These are phyloP conservation scores for Actinernus sp. DNA, from an alignment of 92 coral and sea anemone genomes.

Conservation along the genomic window DNA sequence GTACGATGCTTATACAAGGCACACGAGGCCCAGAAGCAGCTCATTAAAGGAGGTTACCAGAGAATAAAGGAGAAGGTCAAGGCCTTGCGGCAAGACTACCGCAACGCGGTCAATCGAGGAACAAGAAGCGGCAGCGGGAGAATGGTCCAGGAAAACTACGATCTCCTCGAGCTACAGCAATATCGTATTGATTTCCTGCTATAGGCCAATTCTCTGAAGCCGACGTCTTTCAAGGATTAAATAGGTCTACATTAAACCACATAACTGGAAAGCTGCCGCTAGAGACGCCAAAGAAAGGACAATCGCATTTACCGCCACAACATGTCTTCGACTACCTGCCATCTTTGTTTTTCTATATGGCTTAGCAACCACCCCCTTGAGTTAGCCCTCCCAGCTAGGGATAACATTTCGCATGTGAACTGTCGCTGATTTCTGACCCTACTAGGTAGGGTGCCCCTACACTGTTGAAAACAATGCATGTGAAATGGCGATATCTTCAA, in stretches of 20 bases:
- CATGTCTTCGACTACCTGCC: slow-evolving; percentile 40
- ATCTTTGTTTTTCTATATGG: slow-evolving; percentile 10
- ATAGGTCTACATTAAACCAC: slow-evolving; percentile 40
- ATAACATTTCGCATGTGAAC: neutral
- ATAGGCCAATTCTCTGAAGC: slow-evolving; percentile 22
- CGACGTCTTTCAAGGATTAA: slow-evolving; percentile 25
- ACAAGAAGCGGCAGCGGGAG: slow-evolving; percentile 53
- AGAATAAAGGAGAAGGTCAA: slow-evolving; percentile 34
- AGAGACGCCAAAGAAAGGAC: slow-evolving; percentile 52
- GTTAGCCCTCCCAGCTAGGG: too few species aligned
- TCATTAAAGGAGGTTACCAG: slow-evolving; percentile 16
- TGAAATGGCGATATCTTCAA: too few species aligned
- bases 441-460: too few species aligned
- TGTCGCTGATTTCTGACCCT: neutral
- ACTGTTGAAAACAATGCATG: too few species aligned
- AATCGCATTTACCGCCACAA: slow-evolving; percentile 42
- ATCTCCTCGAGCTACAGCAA: slow-evolving; percentile 37
- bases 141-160: slow-evolving; percentile 41
- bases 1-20: slow-evolving; percentile 8
- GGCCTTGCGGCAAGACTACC: slow-evolving; percentile 37
- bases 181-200: slow-evolving; percentile 31
- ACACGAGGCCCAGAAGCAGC: slow-evolving; percentile 17
- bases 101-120: slow-evolving; percentile 25
- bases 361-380: slow-evolving; percentile 9
- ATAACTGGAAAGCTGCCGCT: slow-evolving; percentile 54